Conservation (phyloP, 2,113 vertebrate species). For the Oncorhynchus clarkii region DNA sequence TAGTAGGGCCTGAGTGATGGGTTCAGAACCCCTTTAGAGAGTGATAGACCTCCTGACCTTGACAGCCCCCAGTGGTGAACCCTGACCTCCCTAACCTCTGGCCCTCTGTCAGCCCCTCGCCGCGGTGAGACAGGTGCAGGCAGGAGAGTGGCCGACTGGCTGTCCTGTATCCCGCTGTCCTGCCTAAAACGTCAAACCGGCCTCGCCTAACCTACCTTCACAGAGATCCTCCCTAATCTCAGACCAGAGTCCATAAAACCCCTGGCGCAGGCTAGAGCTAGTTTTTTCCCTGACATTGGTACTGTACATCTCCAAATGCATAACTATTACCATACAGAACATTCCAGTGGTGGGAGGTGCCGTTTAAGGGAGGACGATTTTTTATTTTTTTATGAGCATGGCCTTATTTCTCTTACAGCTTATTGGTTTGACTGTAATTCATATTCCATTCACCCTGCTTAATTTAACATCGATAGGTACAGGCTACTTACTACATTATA, state of each 20-base stretch:
- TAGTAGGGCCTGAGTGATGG: constrained; percentile 68
- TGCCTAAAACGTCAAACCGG: constrained; percentile 33
- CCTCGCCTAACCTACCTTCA: constrained; percentile 46
- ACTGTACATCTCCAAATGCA: too few relatives aligned
- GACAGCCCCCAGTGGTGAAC: constrained; percentile 62
- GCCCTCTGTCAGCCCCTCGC: constrained; percentile 60
- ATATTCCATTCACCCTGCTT: too few relatives aligned
- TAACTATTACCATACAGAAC: too few relatives aligned
- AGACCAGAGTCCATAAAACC: not conserved
- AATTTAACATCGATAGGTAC: too few relatives aligned
- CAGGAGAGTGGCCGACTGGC: constrained; percentile 49
- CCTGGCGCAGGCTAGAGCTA: too few relatives aligned
- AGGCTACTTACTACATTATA: too few relatives aligned
- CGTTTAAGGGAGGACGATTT: too few relatives aligned
- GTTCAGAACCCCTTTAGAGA: constrained; percentile 66
- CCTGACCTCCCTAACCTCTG: constrained; percentile 62
- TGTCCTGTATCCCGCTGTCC: constrained; percentile 50
- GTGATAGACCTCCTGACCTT: constrained; percentile 76
- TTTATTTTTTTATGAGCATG: too few relatives aligned
- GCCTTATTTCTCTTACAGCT: too few relatives aligned
- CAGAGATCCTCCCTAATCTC: not conserved
- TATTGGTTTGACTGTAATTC: too few relatives aligned
- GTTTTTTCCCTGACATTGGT: too few relatives aligned
- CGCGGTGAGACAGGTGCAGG: constrained; percentile 62
- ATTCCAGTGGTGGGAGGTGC: too few relatives aligned